Evolutionary conservation across 2,113 vertebrate species (phyloP).

Genomic region (Lophotis ruficrista): DNA sequence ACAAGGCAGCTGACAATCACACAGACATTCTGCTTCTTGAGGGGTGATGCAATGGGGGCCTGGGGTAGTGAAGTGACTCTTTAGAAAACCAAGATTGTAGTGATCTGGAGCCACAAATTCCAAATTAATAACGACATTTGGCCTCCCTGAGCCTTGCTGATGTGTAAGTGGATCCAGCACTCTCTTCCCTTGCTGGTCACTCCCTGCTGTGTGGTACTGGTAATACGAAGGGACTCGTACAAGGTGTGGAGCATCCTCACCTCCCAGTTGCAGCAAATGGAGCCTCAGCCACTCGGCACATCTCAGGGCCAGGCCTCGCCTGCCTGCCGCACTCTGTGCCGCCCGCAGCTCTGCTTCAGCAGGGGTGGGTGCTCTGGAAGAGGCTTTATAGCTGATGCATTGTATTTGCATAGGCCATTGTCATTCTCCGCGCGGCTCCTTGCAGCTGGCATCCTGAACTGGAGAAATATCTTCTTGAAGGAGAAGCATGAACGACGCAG

Average conservation of each 20-base stretch:
- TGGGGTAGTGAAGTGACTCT: background rate
- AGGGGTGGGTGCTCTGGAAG: background rate
- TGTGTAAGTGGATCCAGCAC: background rate
- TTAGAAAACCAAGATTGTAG: background rate
- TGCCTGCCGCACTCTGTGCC: background rate
- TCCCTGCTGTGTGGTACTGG: background rate
- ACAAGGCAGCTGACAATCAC: background rate
- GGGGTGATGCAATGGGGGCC: background rate
- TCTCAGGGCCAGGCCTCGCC: background rate
- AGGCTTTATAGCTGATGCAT: background rate
- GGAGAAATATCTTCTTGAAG: slow-evolving; percentile 55
- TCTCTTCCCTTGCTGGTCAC: background rate
- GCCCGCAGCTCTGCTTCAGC: background rate
- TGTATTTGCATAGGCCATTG: slow-evolving; percentile 61
- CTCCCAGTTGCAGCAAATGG: background rate
- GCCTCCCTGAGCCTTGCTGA: background rate
- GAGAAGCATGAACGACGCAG: slow-evolving; percentile 44
- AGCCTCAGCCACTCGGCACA: background rate
- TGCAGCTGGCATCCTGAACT: slow-evolving; percentile 69
- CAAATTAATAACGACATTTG: background rate
- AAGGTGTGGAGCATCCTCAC: background rate
- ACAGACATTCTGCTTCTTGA: background rate
- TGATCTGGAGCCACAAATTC: background rate
- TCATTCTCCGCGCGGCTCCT: slow-evolving; percentile 57
- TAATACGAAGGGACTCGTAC: rapidly evolving